Percentiles rank a stretch among this genome's conserved stretches.
phyloP scores from a whole-genome alignment of 2,113 vertebrate species.

The Sinocyclocheilus anophthalmus region DNA sequence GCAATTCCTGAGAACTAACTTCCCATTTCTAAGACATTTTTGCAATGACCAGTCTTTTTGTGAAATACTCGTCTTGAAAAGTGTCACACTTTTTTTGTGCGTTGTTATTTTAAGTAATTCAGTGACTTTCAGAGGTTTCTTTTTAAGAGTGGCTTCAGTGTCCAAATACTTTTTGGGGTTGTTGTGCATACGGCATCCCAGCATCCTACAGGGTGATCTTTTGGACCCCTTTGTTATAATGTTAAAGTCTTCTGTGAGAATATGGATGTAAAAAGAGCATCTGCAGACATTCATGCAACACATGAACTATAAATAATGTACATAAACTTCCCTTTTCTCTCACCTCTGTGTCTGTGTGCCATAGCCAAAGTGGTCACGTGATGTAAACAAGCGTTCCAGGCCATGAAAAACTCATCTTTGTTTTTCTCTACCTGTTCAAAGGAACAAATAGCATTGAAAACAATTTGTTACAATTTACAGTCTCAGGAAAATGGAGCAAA shows the following conservation, averaged over 20 bases:
- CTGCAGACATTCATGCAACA: not conserved
- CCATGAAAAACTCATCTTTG: conserved; percentile 68
- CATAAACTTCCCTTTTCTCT: conserved; percentile 16
- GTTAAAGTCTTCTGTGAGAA: not conserved
- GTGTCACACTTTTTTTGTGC: not conserved
- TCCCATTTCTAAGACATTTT: not conserved
- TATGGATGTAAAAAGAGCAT: not conserved
- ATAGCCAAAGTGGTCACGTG: conserved; percentile 64
- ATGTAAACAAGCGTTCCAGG: conserved; percentile 71
- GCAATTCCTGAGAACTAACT: not conserved
- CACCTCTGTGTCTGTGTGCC: conserved; percentile 73
- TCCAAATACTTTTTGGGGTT: not conserved
- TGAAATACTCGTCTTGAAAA: not conserved
- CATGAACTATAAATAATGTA: not conserved
- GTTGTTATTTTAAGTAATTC: not conserved
- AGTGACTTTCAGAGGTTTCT: not conserved
- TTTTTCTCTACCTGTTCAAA: conserved; percentile 62
- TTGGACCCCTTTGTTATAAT: not conserved
- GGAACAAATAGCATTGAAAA: not conserved
- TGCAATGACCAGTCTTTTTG: not conserved
- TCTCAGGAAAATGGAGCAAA: not conserved
- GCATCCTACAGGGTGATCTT: not conserved
- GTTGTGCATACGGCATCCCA: no score
- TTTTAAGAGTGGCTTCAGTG: not conserved
- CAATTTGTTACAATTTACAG: not conserved